phyloP scores from a whole-genome alignment of 2,888 invertebrate species.

The Spilarctia lutea region DNA sequence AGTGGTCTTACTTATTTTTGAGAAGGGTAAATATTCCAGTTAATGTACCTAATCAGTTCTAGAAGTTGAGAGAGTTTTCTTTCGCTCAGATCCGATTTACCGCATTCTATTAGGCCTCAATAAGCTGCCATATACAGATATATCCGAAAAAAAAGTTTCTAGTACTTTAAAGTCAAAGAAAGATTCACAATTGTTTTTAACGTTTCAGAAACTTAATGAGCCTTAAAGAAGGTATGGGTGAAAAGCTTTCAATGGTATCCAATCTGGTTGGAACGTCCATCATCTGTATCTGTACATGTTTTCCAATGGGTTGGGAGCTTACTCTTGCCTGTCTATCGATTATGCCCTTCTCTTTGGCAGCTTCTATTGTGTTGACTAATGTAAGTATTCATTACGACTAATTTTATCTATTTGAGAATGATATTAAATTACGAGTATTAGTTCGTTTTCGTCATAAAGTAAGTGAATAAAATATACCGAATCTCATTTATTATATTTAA shows the following conservation, averaged over 20 bases:
- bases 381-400: constrained; percentile 70
- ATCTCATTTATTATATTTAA: too few species aligned
- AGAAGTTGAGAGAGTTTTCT: not conserved
- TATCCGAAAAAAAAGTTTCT: not conserved
- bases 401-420: not conserved
- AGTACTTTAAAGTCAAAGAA: not conserved
- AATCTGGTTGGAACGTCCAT: constrained; percentile 91
- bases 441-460: not conserved
- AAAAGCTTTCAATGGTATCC: constrained; percentile 92
- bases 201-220: constrained; percentile 89
- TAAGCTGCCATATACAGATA: too few species aligned
- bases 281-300: constrained; percentile 89
- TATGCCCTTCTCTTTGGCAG: constrained; percentile 91
- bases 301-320: constrained; percentile 94
- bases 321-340: constrained; percentile 92
- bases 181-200: not conserved
- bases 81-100: not conserved
- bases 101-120: too few species aligned
- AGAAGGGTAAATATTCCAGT: too few species aligned
- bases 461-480: not conserved
- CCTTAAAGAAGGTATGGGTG: constrained; percentile 94
- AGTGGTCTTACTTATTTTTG: too few species aligned
- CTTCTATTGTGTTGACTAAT: constrained; percentile 91
- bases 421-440: too few species aligned
- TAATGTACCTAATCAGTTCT: too few species aligned